Evolutionary conservation across 1,140 invertebrate species (phyloP), one percentile per base, ranked within the genome.

Genomic region (Ceratina australensis): DNA sequence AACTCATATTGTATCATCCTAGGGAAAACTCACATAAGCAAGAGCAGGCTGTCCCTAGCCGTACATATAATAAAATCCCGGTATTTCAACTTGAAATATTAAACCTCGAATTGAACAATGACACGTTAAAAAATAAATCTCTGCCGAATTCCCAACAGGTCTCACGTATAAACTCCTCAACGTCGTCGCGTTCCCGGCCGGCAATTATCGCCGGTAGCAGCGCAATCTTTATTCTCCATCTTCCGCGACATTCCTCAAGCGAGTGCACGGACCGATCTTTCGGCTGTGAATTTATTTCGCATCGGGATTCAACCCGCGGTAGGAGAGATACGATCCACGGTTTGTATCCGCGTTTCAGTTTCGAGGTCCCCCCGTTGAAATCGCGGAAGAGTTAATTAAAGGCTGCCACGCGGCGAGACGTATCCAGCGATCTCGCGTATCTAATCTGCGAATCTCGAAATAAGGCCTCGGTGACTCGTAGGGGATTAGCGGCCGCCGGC

Each of bases 321-420:
- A 42, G 33, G 49, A 16, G 73, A 75, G 66, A 76, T 68, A 67
- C 66, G 66, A 77, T 77, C 57, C 74, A 18, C 10, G 24, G 13
- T n/a, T n/a, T 10, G 15, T 15, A 42, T 42, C 33, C 10, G 33
- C 33, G 33, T 42, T 42, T 42, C 33, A 42, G 57, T 60, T 54
- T 68, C 64, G 73, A 57, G 61, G 64, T 28, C 16, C 18, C 18
- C 49, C 72, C 42, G 64, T 75, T 60, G 50, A 77, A 77, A 75
- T 68, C 78, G 72, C 73, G 63, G 61, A 78, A 78, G 76, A 75
- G 63, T 75, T 67, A 68, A 79, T 79, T 68, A 79, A 68, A 67
- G 63, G 49, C 64, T 59, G 63, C 57, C 49, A 74, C 54, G 42
- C 47, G 7, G 64, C 20, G 60, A 49, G 52, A 73, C 76, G 42